Evolutionary conservation across 2,888 invertebrate genomes (phyloP), one percentile per base, ranked within the genome.

Genomic region (Lasioglossum morio): DNA sequence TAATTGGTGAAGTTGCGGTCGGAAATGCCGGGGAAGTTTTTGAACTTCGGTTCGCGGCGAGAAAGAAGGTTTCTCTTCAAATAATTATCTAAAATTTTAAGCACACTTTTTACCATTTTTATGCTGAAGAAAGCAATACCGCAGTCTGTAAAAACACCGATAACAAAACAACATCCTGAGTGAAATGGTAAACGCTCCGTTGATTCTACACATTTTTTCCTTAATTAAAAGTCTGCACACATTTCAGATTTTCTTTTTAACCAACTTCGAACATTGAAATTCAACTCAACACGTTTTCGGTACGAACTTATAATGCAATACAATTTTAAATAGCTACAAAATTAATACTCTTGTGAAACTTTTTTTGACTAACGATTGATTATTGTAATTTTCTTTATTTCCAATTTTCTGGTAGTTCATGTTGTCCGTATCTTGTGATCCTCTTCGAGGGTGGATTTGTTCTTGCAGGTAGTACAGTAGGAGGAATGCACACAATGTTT

Each of bases 21-120:
- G n/a, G 16, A 34, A n/a, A 77, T 63, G 43, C 46, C 53, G 14
- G 2, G 70, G 23, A 78, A 78, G 69, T 83, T 82, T 60, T 74
- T 34, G 14, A 72, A 75, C 70, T 72, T 66, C 66, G 30, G n/a
- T 73, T 73, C 73, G 34, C 57, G 40, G 46, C 7, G 57, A 72
- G 66, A 72, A 73, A 43, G 72, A 43, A 70, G 37, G 80, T 57
- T 69, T 66, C 73, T 81, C 69, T 63, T 57, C n/a, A 53, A 81
- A 79, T 82, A 81, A 81, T 77, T 72, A 79, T 60, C 60, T 72
- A 30, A 87, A 82, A 85, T 83, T 82, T 75, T 70, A 78, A 83
- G 34, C 79, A 60, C n/a, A 40, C 37, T 75, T 79, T 46, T 66
- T 53, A 27, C 70, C n/a, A 72, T 30, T 60, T 40, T 46, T 70